phyloP scores from a whole-genome alignment of 35 echinoderm and acorn worm genomes.

The Ptychodera flava region DNA sequence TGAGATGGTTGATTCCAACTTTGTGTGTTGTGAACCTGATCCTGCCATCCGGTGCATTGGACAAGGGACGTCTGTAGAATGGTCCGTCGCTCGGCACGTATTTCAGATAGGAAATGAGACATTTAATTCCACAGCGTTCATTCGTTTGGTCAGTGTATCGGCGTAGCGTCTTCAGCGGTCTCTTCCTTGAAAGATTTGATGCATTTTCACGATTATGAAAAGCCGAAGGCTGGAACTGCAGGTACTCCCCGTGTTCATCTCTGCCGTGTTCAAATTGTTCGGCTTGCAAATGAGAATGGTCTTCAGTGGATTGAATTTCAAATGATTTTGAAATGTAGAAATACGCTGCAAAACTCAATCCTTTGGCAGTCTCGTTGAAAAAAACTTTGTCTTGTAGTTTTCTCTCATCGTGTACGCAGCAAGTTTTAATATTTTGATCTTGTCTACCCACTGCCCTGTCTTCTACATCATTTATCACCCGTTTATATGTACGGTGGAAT shows the following conservation, averaged over 20 bases:
- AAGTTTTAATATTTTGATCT: not conserved
- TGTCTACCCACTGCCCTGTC: not conserved
- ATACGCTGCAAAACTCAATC: not conserved
- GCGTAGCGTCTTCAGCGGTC: not conserved
- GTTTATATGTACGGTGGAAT: not conserved
- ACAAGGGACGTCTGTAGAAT: not conserved
- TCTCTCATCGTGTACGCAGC: not conserved
- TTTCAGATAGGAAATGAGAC: not conserved
- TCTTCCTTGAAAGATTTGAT: not conserved
- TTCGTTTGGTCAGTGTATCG: not conserved
- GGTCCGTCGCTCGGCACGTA: not conserved
- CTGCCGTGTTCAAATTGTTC: not conserved
- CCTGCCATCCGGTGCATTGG: not conserved
- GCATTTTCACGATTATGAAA: too few species aligned
- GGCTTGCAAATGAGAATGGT: not conserved
- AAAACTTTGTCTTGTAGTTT: not conserved
- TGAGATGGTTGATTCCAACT: not conserved
- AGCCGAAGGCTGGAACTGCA: not conserved
- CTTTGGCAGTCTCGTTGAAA: not conserved
- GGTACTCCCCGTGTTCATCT: not conserved
- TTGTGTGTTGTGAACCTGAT: not conserved
- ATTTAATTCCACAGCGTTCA: not conserved
- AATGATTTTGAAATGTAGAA: not conserved
- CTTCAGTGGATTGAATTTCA: not conserved
- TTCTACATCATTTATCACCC: not conserved